Evolutionary conservation across 1,140 invertebrate species (phyloP), one percentile per base, ranked within the genome.

Genomic region (Zaprionus nigranus): DNA sequence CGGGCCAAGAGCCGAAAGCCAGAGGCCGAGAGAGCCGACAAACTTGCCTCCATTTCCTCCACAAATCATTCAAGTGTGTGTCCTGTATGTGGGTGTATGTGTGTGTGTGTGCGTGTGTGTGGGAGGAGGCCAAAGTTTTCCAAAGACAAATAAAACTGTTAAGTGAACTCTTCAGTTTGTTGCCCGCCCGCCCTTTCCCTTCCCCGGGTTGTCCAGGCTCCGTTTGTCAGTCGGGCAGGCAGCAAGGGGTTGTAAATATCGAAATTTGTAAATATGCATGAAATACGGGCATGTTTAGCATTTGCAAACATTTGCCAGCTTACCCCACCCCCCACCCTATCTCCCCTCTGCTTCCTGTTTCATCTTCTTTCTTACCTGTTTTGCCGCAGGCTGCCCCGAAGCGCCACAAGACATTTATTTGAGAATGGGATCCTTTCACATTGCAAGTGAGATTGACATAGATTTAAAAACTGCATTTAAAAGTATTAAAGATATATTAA

Each of bases 61-160:
- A 38, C 74, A 85, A 85, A 74, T 70, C 82, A 79, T 70, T 77
- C 65, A 62, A 86, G 75, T 79, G 60, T 75, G 73, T 67, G 59
- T 70, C 66, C 59, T 75, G 58, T 63, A 28, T 26, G 40, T 67
- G 17, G n/a, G n/a, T n/a, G n/a, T n/a, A n/a, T 17, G 65, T 51
- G 57, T 69, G 58, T 60, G 13, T 49, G 13, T 58, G 13, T 17
- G n/a, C n/a, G n/a, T 56, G 24, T 60, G 36, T 61, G 49, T 46
- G 46, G n/a, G 61, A 63, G 56, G 74, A 49, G 65, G 68, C 69
- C 79, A 86, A 88, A 86, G 80, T 86, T 86, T 86, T 83, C 77
- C 77, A 86, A 86, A 88, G 83, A 86, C 83, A 86, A 86, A 86
- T 86, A 86, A 86, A 86, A 86, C 83, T 83, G 83, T 86, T 86